These are phyloP conservation scores for Napeogenes sylphis DNA, from an alignment of 2,888 invertebrate species.

Conservation along the genomic window DNA sequence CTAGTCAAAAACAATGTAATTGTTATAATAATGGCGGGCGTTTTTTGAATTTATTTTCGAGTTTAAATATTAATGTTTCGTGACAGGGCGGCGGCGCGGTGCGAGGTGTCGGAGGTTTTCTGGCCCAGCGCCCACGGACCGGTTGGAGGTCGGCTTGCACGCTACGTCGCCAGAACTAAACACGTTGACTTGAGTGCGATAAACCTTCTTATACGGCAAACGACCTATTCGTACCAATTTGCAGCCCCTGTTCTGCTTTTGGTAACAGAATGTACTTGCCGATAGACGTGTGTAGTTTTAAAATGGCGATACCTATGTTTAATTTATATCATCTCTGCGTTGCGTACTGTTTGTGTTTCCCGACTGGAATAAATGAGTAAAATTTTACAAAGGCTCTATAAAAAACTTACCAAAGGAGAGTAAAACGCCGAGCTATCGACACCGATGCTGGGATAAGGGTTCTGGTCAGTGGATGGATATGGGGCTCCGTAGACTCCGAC, in stretches of 20 bases:
- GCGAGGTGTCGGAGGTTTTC: conserved; percentile 75
- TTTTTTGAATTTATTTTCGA: conserved; percentile 58
- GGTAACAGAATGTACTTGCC: conserved; percentile 29
- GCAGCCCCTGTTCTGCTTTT: conserved; percentile 47
- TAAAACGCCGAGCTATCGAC: conserved; percentile 97
- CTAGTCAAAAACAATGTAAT: conserved; percentile 50
- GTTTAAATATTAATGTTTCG: conserved; percentile 74
- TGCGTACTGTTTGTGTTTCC: neutral
- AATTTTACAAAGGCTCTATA: neutral
- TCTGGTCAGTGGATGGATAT: conserved; percentile 93
- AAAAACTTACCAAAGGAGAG: conserved; percentile 93
- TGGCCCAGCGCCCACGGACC: conserved; percentile 72
- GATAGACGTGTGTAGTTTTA: too few relatives aligned
- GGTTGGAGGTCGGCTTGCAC: conserved; percentile 60
- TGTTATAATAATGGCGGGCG: conserved; percentile 60
- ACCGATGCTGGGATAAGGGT: conserved; percentile 94
- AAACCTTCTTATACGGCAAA: conserved; percentile 66
- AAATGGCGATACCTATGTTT: too few relatives aligned
- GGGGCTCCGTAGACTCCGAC: conserved; percentile 91
- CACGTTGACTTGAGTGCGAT: conserved; percentile 66
- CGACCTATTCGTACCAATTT: conserved; percentile 69
- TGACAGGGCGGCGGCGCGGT: conserved; percentile 63
- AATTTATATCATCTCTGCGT: too few relatives aligned
- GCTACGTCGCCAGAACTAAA: conserved; percentile 61
- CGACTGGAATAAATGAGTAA: too few relatives aligned